phyloP scores from a whole-genome alignment of 2,797 vertebrate genomes.

The Spinus pinus region DNA sequence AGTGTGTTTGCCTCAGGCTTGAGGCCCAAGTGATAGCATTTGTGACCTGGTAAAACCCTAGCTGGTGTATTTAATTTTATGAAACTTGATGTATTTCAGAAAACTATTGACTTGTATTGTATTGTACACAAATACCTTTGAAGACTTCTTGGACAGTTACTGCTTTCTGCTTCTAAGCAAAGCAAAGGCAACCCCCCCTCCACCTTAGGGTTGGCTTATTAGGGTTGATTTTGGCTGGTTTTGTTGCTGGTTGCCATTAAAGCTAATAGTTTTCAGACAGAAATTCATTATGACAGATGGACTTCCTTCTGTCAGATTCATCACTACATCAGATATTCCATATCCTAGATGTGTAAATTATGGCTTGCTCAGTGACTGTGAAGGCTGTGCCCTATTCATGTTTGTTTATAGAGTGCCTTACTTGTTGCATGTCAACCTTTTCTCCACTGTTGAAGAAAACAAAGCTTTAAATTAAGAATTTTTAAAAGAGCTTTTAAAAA shows the following conservation, averaged over 20 bases:
- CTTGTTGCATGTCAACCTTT: background rate
- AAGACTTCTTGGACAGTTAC: background rate
- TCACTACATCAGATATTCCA: background rate
- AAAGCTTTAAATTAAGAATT: background rate
- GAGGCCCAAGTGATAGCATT: background rate
- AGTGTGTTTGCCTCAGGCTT: background rate
- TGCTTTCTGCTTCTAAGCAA: background rate
- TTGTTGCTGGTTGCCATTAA: background rate
- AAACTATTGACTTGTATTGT: background rate
- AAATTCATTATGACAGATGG: background rate
- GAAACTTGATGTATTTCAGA: background rate
- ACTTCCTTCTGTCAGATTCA: background rate
- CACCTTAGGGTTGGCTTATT: background rate
- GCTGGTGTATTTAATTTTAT: background rate
- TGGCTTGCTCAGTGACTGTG: fast-evolving
- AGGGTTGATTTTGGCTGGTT: background rate
- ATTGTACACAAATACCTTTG: background rate
- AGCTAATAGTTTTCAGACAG: background rate
- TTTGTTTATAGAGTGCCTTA: background rate
- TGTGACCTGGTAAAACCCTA: background rate
- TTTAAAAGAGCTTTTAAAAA: too few species aligned
- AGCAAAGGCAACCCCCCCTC: background rate
- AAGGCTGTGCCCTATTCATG: background rate
- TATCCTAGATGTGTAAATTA: background rate
- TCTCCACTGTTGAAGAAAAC: background rate